phyloP scores from a whole-genome alignment of 92 coral and sea anemone species.

The Pocillopora meandrina region DNA sequence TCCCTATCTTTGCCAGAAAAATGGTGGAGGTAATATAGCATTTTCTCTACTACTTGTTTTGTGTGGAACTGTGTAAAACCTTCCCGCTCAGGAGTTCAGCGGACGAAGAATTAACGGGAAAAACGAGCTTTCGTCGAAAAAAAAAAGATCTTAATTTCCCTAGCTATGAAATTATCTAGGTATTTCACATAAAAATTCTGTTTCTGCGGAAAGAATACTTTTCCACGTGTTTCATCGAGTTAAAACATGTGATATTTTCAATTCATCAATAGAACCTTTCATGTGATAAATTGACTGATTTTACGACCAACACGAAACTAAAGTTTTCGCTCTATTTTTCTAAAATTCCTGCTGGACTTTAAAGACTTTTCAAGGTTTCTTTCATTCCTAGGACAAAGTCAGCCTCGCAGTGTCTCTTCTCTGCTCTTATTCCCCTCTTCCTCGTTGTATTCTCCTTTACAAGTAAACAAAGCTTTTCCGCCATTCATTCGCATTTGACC shows the following conservation, averaged over 20 bases:
- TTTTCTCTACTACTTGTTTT: not conserved
- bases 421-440: constrained; percentile 17
- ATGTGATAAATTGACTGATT: not conserved
- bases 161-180: too few species aligned
- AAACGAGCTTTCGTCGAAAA: too few species aligned
- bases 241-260: constrained; percentile 16
- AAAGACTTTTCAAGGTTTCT: not conserved
- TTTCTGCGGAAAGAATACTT: not conserved
- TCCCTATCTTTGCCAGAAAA: constrained; percentile 87
- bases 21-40: constrained; percentile 79
- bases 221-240: constrained; percentile 30
- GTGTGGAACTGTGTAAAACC: not conserved
- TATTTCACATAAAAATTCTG: not conserved
- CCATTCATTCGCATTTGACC: not conserved
- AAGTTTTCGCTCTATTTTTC: not conserved
- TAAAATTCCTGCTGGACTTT: not conserved
- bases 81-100: not conserved
- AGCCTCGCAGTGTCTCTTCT: not conserved
- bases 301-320: not conserved
- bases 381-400: not conserved
- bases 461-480: not conserved
- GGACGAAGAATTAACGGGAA: not conserved
- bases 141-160: too few species aligned
- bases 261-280: not conserved
- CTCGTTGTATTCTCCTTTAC: not conserved